Evolutionary conservation across 2,797 vertebrate genomes (phyloP), one percentile per base, ranked within the genome.

Genomic region (Malurus splendens): DNA sequence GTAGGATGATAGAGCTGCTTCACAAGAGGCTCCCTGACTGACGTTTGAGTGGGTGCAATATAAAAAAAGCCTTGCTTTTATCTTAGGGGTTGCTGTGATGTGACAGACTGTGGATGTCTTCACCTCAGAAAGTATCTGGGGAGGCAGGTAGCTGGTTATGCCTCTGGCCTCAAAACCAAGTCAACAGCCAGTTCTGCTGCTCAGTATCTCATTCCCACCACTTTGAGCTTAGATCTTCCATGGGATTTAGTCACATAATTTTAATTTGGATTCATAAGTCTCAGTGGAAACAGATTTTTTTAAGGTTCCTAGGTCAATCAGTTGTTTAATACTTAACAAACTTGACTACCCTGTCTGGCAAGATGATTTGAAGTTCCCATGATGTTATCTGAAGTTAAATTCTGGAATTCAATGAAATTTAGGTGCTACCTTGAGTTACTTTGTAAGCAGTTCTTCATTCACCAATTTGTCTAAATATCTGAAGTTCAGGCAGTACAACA

Each of bases 21-120:
- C 54, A 47, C 54, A 68, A n/a, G 30, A 84, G 33, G 24, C 24
- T 60, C n/a, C 38, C 70, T 91, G 95, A 94, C 48, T 94, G 92
- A 87, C 20, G 0, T 93, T 84, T 90, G 86, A 79, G 90, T 93
- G 94, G 83, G 79, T 72, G 86, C 22, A 39, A 71, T 20, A 47
- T 70, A 24, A 86, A 84, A 80, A 76, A 67, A 84, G 4, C 18
- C 36, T 60, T 80, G 12, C 59, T 86, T 93, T 87, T 77, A 81
- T 72, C 56, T 72, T 76, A 67, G 4, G 25, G 64, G 19, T 70
- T 90, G 38, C 3, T 4, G 15, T 83, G 51, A 83, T 94, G 85
- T 94, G 79, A 87, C 87, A 93, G 85, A 82, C 51, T 67, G 89
- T 73, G 64, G 36, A 86, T 70, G 45, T 61, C 57, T 92, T 75